Percentiles rank a stretch among this genome's conserved stretches.
Evolutionary conservation across 23 tunicate genomes (phyloP).

Genomic region (Oikopleura albicans): DNA sequence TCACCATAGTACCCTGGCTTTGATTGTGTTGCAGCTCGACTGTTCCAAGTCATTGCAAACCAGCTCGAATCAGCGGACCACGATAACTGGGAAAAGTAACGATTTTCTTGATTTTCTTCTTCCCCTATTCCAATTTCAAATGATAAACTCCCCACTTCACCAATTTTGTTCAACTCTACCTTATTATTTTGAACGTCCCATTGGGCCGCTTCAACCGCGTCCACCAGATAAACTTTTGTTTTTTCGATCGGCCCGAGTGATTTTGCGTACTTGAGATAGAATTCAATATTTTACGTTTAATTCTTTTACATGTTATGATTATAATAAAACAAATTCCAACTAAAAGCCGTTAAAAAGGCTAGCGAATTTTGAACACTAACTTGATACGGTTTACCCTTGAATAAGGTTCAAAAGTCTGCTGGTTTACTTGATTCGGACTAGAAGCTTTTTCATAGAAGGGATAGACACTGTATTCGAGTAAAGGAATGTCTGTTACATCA

Average conservation of each 20-base stretch:
- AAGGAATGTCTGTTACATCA: constrained; percentile 25
- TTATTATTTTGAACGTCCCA: no score
- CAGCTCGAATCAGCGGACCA: background rate
- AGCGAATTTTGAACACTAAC: no score
- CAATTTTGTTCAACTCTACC: background rate
- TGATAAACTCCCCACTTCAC: background rate
- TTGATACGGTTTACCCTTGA: background rate
- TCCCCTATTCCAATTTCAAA: background rate
- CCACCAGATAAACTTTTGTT: background rate
- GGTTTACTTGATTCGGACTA: background rate
- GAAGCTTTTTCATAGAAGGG: background rate
- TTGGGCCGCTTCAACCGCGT: no score
- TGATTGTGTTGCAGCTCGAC: background rate
- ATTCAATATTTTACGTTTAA: no score
- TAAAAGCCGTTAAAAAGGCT: no score
- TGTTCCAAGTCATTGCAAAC: background rate
- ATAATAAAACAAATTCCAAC: no score
- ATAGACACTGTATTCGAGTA: constrained; percentile 33
- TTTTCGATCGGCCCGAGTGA: background rate
- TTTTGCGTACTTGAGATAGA: background rate
- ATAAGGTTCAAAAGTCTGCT: background rate
- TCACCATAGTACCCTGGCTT: no score
- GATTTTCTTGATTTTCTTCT: background rate
- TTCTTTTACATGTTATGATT: no score
- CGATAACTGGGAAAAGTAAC: background rate